These are phyloP conservation scores for Drosophila acutilabella DNA, from an alignment of 2,888 invertebrate genomes.

Conservation along the genomic window DNA sequence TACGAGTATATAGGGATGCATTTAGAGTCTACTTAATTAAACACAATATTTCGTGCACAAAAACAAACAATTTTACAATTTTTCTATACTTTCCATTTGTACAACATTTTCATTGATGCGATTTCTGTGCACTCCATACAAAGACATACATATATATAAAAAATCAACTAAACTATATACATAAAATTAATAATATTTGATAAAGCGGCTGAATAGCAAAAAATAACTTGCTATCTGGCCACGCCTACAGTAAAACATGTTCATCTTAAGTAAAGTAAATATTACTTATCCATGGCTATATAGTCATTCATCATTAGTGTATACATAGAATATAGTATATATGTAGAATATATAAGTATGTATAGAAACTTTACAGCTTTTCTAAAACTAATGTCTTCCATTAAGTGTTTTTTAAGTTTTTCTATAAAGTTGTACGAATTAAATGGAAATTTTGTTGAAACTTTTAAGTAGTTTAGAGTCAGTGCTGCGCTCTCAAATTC, in stretches of 20 bases:
- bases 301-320: conserved; percentile 59
- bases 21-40: conserved; percentile 59
- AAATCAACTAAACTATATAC: conserved; percentile 66
- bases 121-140: conserved; percentile 45
- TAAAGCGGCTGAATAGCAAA: conserved; percentile 33
- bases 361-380: conserved; percentile 62
- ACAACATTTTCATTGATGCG: conserved; percentile 33
- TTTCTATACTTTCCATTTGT: conserved; percentile 34
- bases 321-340: conserved; percentile 15
- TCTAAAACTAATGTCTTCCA: conserved; percentile 73
- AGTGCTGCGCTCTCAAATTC: conserved; percentile 36
- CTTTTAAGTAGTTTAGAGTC: conserved; percentile 15
- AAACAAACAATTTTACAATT: conserved; percentile 19
- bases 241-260: conserved; percentile 27
- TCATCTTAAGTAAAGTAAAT: conserved; percentile 75
- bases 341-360: conserved; percentile 28
- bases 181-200: conserved; percentile 40
- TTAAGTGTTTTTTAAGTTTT: conserved; percentile 17
- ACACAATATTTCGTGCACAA: conserved; percentile 51
- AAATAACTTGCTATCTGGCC: conserved; percentile 39
- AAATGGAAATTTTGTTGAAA: conserved; percentile 42
- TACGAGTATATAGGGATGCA: conserved; percentile 61
- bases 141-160: conserved; percentile 35
- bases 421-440: conserved; percentile 13
- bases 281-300: conserved; percentile 66